A percentile compares a stretch with the other conserved stretches of the same genome.
Conservation (phyloP, 2,113 vertebrate genomes). For the Gymnocephalus cernua region DNA sequence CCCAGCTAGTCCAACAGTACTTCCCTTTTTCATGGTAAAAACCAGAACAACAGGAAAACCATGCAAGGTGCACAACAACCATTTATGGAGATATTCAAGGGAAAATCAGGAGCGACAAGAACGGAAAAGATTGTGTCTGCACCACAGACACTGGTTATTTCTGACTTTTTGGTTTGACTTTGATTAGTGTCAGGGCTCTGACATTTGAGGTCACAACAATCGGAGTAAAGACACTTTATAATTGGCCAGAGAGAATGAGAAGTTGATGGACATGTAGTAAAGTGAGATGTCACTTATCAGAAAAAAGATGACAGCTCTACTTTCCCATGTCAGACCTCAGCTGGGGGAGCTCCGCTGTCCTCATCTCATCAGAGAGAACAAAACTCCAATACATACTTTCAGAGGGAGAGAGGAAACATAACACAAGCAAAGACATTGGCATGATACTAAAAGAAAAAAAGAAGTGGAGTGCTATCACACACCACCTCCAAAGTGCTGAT, state of each 20-base stretch:
- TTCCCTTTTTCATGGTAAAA: no score
- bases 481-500: conserved; percentile 39
- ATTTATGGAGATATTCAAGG: no score
- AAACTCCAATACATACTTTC: conserved; percentile 15
- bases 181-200: background rate
- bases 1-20: background rate
- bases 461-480: conserved; percentile 4
- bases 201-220: conserved; percentile 12
- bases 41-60: no score
- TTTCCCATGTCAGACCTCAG: conserved; percentile 10
- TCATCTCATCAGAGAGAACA: conserved; percentile 22
- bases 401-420: background rate
- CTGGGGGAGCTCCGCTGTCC: conserved; percentile 6
- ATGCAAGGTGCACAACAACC: no score
- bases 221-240: background rate
- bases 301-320: background rate
- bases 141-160: no score
- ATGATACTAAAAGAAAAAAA: background rate
- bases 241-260: conserved; percentile 1
- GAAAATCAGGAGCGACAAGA: no score
- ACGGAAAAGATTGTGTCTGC: no score
- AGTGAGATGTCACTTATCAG: background rate
- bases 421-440: background rate
- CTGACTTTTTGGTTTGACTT: no score
- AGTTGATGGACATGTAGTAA: background rate